Conservation (phyloP, 2,113 vertebrate species). For the Anhinga rufa region DNA sequence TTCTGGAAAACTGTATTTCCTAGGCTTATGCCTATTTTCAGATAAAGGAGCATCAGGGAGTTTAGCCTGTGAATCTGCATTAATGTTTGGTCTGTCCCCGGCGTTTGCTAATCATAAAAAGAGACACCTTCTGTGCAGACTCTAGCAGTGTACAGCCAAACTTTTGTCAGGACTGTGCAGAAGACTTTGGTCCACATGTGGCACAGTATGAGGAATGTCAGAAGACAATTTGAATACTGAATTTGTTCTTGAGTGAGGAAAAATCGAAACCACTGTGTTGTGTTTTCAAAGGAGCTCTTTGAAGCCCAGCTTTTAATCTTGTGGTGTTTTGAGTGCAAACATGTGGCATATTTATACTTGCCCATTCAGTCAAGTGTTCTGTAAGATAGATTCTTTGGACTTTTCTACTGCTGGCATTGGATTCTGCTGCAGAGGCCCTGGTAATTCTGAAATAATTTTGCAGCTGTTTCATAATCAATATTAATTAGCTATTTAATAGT, state of each 20-base stretch:
- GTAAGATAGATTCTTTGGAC: not conserved
- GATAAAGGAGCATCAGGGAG: not conserved
- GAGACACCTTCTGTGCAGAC: not conserved
- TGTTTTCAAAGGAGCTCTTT: not conserved
- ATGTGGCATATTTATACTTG: not conserved
- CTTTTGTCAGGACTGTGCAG: not conserved
- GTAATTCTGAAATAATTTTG: not conserved
- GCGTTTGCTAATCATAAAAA: not conserved
- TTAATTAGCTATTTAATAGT: not conserved
- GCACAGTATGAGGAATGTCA: not conserved
- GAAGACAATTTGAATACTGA: not conserved
- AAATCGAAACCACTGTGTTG: not conserved
- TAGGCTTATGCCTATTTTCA: not conserved
- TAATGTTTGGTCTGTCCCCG: not conserved
- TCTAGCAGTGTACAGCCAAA: not conserved
- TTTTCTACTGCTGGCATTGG: not conserved
- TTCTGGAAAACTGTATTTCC: not conserved
- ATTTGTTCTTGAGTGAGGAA: not conserved
- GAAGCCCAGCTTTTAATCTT: conserved; percentile 6
- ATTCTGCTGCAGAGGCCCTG: not conserved
- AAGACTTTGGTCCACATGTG: not conserved
- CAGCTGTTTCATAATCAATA: not conserved
- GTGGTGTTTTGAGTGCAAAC: not conserved
- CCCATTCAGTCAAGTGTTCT: not conserved
- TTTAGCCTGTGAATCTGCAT: not conserved